A percentile compares a stretch with the other conserved stretches of the same genome.
These are phyloP conservation scores for Acyrthosiphon pisum DNA, from an alignment of 1,140 invertebrate genomes.

Conservation along the genomic window DNA sequence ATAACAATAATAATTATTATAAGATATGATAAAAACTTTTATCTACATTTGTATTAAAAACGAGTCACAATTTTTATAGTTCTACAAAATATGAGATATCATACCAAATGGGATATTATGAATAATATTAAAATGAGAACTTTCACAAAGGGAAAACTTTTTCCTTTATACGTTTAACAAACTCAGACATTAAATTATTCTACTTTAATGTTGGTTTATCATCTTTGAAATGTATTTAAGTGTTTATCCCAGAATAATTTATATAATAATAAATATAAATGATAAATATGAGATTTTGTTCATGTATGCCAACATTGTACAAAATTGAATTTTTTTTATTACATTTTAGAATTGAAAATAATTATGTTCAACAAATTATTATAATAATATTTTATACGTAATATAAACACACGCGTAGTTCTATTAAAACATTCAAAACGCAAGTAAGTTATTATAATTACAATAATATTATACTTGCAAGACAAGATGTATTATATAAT, in stretches of 20 bases:
- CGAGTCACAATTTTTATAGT: not conserved
- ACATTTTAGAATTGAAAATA: not conserved
- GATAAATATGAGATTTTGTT: not conserved
- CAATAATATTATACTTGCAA: no score
- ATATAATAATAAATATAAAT: no score
- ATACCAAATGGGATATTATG: not conserved
- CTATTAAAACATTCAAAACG: no score
- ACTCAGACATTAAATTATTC: not conserved
- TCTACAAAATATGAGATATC: not conserved
- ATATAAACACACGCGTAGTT: no score
- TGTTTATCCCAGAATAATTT: not conserved
- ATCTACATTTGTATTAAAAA: not conserved
- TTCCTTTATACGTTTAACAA: not conserved
- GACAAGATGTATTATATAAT: no score
- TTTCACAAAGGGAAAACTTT: not conserved
- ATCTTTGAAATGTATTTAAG: not conserved
- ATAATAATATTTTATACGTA: not conserved
- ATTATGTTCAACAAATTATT: not conserved
- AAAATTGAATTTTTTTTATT: not conserved
- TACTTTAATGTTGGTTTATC: not conserved
- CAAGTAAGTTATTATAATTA: no score
- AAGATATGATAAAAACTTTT: not conserved
- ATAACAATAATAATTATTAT: not conserved
- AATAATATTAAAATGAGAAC: constrained; percentile 2
- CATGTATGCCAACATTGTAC: not conserved